phyloP scores from a whole-genome alignment of 1,140 invertebrate species.

The Leptinotarsa lineolata region DNA sequence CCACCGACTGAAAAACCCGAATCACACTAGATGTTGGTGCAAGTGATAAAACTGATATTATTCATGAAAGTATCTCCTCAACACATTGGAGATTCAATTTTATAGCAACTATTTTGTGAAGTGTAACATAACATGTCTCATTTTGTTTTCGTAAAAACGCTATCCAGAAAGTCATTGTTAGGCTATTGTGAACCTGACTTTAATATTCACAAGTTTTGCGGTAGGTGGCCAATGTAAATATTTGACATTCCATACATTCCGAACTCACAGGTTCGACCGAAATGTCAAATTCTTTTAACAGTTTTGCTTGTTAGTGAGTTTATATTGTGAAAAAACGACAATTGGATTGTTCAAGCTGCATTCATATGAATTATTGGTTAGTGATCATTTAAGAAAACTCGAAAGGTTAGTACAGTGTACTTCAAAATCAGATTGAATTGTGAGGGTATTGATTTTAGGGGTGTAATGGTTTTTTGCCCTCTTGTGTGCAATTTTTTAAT shows the following conservation, averaged over 20 bases:
- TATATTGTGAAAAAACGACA: slow-evolving; percentile 47
- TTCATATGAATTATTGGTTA: slow-evolving; percentile 4
- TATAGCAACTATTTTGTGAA: neutral
- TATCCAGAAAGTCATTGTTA: neutral
- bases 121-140: neutral
- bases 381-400: slow-evolving; percentile 10
- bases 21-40: neutral
- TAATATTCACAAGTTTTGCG: slow-evolving; percentile 49
- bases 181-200: slow-evolving; percentile 33
- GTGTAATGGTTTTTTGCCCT: slow-evolving; percentile 18
- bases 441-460: slow-evolving; percentile 38
- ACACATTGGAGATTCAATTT: neutral
- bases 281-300: slow-evolving; percentile 58
- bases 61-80: neutral
- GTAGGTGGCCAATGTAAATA: slow-evolving; percentile 55
- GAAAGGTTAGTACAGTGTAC: slow-evolving; percentile 24
- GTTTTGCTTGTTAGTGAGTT: slow-evolving; percentile 54
- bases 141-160: too few relatives aligned
- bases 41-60: too few relatives aligned
- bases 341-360: slow-evolving; percentile 28
- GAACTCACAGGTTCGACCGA: slow-evolving; percentile 56
- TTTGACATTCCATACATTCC: slow-evolving; percentile 56
- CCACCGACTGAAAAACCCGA: neutral
- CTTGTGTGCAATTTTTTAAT: neutral
- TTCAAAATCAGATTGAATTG: slow-evolving; percentile 19